Evolutionary conservation across 2,888 invertebrate species (phyloP), one percentile per base, ranked within the genome.

Genomic region (Geophilus truncorum): DNA sequence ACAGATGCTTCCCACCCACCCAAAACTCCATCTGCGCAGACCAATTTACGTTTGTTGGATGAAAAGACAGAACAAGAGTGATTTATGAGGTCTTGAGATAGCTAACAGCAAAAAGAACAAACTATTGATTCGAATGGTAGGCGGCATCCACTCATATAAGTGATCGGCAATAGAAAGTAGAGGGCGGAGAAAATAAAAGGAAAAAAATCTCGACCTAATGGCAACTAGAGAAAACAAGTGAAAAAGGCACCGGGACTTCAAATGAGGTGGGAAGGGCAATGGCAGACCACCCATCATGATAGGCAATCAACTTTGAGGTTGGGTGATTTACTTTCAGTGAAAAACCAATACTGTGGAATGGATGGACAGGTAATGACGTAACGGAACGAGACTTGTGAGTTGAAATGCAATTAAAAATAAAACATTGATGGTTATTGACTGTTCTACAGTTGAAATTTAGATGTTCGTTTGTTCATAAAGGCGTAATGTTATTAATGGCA

Each of bases 151-250:
- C 62, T 62, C 62, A 62, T 57, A 57, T 62, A 62, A 25, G 62
- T 62, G 62, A 62, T 62, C 62, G 62, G 62, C 62, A 28, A 62
- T 62, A 25, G 25, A 62, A 62, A 62, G 62, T 62, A 25, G 62
- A 28, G 25, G 25, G 9, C 25, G 62, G 57, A 62, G 23, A 23
- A 25, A 62, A 62, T 34, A 78, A 34, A 78, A 30, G 32, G 7
- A 77, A 34, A 78, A 78, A 78, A 40, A 40, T 78, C 40, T 9
- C 25, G 36, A 45, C 21, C 36, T 78, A 40, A 78, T 78, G 40
- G 78, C 78, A 28, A 40, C 36, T 10, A 6, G 40, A 78, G 78
- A 78, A 23, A 40, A 28, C 36, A 45, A 34, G 34, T 36, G 78
- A 40, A 78, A 78, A 78, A 78, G 40, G 36, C 40, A 36, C 6